phyloP scores from a whole-genome alignment of 2,797 vertebrate species.

The Hydrophis major region DNA sequence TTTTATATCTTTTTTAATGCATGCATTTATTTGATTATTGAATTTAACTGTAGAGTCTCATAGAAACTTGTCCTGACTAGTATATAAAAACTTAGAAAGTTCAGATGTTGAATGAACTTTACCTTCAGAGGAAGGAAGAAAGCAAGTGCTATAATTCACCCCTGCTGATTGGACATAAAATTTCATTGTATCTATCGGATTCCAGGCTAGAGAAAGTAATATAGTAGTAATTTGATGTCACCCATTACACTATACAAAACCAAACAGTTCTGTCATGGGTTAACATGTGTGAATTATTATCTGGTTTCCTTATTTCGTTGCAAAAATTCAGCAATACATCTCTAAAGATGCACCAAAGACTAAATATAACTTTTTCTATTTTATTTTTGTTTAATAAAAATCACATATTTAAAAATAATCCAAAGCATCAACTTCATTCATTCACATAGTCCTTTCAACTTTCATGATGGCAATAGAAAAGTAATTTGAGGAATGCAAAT shows the following conservation, averaged over 20 bases:
- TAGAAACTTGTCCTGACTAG: neutral
- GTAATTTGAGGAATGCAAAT: neutral
- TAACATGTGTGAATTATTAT: neutral
- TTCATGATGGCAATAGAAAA: neutral
- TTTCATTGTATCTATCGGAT: neutral
- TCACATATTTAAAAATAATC: slow-evolving; percentile 19
- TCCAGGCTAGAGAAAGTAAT: neutral
- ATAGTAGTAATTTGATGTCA: neutral
- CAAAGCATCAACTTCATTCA: neutral
- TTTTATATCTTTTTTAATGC: neutral
- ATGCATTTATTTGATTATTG: neutral
- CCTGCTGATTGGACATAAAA: neutral
- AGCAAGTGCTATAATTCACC: neutral
- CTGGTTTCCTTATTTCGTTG: neutral
- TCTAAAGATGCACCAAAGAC: neutral
- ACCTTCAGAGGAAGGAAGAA: neutral
- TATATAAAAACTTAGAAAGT: neutral
- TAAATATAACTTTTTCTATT: neutral
- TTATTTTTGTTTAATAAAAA: neutral
- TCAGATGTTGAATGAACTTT: neutral
- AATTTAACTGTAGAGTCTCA: neutral
- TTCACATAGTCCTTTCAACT: neutral
- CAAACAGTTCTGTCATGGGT: neutral
- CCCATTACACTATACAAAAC: neutral
- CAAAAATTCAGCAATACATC: neutral